Evolutionary conservation across 2,888 invertebrate species (phyloP).

Genomic region (Eristalinus aeneus): DNA sequence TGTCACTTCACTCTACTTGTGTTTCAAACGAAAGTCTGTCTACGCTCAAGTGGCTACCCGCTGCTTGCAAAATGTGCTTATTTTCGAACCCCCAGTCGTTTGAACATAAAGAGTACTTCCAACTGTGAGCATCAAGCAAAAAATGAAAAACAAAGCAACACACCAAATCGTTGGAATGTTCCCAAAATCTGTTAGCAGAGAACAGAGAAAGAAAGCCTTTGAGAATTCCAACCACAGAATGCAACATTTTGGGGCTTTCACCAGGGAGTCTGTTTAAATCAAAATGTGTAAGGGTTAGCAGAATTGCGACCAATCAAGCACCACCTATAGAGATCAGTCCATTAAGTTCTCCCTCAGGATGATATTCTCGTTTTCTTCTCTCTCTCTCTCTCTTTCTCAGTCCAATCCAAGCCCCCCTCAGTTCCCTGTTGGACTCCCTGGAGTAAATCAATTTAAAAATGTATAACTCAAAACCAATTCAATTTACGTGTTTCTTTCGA

Average conservation of each 20-base stretch:
- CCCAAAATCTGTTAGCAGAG: neutral
- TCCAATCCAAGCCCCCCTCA: constrained; percentile 21
- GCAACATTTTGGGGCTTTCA: neutral
- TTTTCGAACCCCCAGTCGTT: no score
- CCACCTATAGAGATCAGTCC: neutral
- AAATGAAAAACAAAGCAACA: neutral
- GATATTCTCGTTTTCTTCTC: neutral
- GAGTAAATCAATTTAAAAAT: constrained; percentile 61
- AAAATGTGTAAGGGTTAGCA: neutral
- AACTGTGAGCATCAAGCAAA: neutral
- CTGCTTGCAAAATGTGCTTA: no score
- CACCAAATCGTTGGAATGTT: neutral
- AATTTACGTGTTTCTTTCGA: constrained; percentile 60
- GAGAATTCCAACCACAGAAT: neutral
- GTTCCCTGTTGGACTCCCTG: neutral
- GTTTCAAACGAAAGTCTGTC: no score
- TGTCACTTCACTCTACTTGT: no score
- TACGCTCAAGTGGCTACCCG: no score
- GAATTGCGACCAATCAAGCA: neutral
- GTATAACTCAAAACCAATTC: constrained; percentile 57
- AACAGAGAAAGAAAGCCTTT: neutral
- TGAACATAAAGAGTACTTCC: neutral
- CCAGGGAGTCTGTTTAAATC: neutral
- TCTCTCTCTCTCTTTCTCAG: neutral
- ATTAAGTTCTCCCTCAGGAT: neutral